phyloP scores from a whole-genome alignment of 2,797 vertebrate genomes.

The Vultur gryphus region DNA sequence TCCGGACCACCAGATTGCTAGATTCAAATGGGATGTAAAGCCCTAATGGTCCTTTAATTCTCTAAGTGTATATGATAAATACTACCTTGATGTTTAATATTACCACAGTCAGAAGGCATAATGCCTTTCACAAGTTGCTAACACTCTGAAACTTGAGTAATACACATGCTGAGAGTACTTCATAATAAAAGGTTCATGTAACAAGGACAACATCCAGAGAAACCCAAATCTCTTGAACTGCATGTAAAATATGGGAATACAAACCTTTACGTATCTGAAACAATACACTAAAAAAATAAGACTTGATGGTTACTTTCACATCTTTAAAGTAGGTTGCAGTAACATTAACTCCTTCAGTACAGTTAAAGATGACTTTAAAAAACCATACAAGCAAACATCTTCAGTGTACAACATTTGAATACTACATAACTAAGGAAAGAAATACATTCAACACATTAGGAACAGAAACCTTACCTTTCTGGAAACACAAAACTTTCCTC shows the following conservation, averaged over 20 bases:
- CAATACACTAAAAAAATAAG: background rate
- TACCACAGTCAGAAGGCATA: background rate
- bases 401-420: background rate
- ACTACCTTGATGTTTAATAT: background rate
- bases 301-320: background rate
- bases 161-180: background rate
- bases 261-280: background rate
- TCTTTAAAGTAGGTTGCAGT: background rate
- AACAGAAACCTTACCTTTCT: background rate
- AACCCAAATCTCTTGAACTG: background rate
- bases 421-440: background rate
- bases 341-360: background rate
- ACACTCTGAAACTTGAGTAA: background rate
- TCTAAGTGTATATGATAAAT: background rate
- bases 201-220: background rate
- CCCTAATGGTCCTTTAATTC: background rate
- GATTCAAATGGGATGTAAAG: background rate
- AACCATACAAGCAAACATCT: background rate
- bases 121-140: background rate
- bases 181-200: background rate
- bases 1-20: background rate
- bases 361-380: background rate
- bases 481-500: background rate
- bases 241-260: background rate
- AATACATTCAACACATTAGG: background rate